These are phyloP conservation scores for Phrixothrix hirtus DNA, from an alignment of 2,888 invertebrate species.

Conservation along the genomic window DNA sequence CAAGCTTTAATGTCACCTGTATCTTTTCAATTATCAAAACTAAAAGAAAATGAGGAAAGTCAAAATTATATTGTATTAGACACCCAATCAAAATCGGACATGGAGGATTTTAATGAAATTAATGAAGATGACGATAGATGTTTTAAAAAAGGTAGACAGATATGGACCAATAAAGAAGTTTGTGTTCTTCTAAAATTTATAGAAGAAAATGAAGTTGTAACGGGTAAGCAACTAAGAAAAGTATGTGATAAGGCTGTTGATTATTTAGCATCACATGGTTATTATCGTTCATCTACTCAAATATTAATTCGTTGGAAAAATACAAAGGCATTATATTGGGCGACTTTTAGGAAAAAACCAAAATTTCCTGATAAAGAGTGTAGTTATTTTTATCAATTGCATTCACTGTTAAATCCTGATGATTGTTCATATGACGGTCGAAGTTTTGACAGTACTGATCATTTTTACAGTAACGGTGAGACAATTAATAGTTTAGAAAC, in stretches of 20 bases:
- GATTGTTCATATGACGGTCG: constrained; percentile 5
- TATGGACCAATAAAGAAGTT: constrained; percentile 27
- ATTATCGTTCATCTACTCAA: constrained; percentile 16
- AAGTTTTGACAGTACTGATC: not conserved
- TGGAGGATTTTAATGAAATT: constrained; percentile 3
- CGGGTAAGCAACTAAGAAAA: constrained; percentile 20
- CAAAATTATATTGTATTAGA: constrained; percentile 11
- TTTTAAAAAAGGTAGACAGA: constrained; percentile 22
- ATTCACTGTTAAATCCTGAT: constrained; percentile 19
- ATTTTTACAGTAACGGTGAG: not conserved
- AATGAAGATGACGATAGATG: constrained; percentile 15
- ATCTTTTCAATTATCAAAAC: not conserved
- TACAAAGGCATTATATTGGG: constrained; percentile 22
- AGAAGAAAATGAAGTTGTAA: constrained; percentile 21
- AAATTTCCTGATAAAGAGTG: constrained; percentile 19
- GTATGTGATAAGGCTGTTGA: constrained; percentile 17
- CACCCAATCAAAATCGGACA: constrained; percentile 12
- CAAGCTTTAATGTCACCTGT: constrained; percentile 22
- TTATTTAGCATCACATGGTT: constrained; percentile 14
- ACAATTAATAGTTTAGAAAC: not conserved
- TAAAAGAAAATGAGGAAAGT: constrained; percentile 7
- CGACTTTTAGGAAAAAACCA: constrained; percentile 15
- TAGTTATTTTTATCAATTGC: constrained; percentile 18
- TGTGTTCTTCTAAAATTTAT: constrained; percentile 18
- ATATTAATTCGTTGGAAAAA: constrained; percentile 25